Conservation (phyloP, 2,797 vertebrate genomes). For the Dromococcyx pavoninus region DNA sequence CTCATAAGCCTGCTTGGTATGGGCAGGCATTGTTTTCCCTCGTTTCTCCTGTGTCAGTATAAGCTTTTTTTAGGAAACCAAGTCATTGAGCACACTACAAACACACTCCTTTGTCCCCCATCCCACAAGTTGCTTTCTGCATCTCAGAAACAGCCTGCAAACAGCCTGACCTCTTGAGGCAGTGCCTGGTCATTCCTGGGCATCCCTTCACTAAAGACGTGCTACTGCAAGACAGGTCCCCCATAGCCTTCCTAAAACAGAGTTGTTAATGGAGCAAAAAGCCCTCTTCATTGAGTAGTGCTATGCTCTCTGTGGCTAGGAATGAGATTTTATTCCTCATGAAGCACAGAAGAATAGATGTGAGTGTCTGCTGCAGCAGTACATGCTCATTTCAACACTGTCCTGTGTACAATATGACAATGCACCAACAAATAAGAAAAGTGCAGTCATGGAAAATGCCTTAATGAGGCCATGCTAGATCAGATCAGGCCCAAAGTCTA, state of each 20-base stretch:
- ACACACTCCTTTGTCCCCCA: neutral
- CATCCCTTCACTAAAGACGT: neutral
- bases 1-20: neutral
- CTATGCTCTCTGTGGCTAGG: neutral
- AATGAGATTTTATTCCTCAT: neutral
- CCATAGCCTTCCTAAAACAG: neutral
- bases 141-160: neutral
- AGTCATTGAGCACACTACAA: neutral
- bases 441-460: neutral
- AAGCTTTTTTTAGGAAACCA: neutral
- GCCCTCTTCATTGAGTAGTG: neutral
- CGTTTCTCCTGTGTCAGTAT: neutral
- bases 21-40: neutral
- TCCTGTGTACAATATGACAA: neutral
- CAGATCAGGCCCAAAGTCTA: neutral
- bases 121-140: neutral
- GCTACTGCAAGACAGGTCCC: accelerated
- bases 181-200: neutral
- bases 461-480: neutral
- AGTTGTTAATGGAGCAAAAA: neutral
- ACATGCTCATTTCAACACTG: neutral
- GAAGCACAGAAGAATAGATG: neutral
- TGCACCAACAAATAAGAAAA: neutral
- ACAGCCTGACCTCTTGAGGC: neutral
- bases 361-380: neutral